Evolutionary conservation across 2,113 vertebrate genomes (phyloP), one percentile per base, ranked within the genome.

Genomic region (Ascaphus truei): DNA sequence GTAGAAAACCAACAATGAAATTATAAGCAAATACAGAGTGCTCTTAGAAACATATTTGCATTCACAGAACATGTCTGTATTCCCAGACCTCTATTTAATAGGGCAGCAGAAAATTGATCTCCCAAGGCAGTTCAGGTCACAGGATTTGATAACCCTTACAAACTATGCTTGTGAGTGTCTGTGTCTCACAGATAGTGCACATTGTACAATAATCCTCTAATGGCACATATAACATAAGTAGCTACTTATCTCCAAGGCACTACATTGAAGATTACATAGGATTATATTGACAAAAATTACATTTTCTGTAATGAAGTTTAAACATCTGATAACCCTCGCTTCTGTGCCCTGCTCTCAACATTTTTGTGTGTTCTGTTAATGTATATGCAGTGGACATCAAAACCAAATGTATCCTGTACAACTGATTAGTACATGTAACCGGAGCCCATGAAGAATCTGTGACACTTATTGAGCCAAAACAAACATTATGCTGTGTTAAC

Each of bases 221-320:
- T 93, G 90, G 92, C 91, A 92, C 90, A 93, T 91, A 91, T 88
- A 89, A 91, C 90, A 91, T 92, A 93, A 94, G 91, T 88, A 91
- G 86, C 88, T 86, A 81, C 83, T 90, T 91, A 92, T 94, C 91
- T 92, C 89, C 79, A 80, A 93, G 90, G 90, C 88, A 91, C 90
- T 90, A 86, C 93, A 94, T 89, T 89, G 91, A 93, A 95, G 93
- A 96, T 93, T 93, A 93, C 88, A 87, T 69, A 78, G 87, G 90
- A 94, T 95, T 94, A 94, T 93, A 92, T 90, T 93, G 92, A 93
- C 91, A 94, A 91, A 91, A 93, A 94, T 96, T 93, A 90, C 86
- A 89, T 89, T 90, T 91, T 92, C 85, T 84, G 83, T 94, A 95
- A 96, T 94, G 86, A 88, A 84, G 85, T 93, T 95, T 94, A 94